Base-by-base conservation (phyloP, 2,888 invertebrate species). In the Ophion ellenae region DNA sequence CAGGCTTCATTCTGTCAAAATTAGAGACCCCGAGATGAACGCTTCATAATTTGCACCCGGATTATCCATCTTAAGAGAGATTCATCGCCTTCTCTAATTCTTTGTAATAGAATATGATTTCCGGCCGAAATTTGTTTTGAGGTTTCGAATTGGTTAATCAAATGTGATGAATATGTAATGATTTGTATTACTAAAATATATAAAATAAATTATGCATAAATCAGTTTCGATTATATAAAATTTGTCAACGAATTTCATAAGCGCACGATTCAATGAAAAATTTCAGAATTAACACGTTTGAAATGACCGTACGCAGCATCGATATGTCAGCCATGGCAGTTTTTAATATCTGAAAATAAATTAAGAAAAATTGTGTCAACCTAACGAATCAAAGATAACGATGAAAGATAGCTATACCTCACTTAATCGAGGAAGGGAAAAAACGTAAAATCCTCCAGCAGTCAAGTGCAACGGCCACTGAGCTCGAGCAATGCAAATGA, bases 391-490 rank as follows among this genome's bases (percentile, higher is more conserved):
- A 14, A 53, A 17, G 0, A 1, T 14, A 5, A 17, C 53, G 14
- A 17, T 53, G 0, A 11, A 59, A n/a, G 32, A 4, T 20, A 59
- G 14, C 94, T 92, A 32, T 32, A 95, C 95, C 85, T 94, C 92
- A 61, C 95, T 95, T 84, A 95, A 95, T 47, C 95, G 94, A 75
- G 93, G 93, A 24, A 95, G 92, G 1, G 95, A 95, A 9, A 95
- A 91, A 9, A 94, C 94, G 88, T 95, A 95, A 89, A 95, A 94
- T 91, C 95, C 95, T 5, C 95, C 96, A 17, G 95, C 96, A 80
- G 94, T 94, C 83, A 96, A 95, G 3, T 94, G 92, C 14, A 95
- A 94, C 0, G 95, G 94, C 5, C 92, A 93, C 88, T 95, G 95
- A 90, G 95, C 95, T 2, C 95, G 93, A 87, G 95, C 94, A 94